Conservation (phyloP, 2,113 vertebrate genomes). For the Pleuronectes platessa region DNA sequence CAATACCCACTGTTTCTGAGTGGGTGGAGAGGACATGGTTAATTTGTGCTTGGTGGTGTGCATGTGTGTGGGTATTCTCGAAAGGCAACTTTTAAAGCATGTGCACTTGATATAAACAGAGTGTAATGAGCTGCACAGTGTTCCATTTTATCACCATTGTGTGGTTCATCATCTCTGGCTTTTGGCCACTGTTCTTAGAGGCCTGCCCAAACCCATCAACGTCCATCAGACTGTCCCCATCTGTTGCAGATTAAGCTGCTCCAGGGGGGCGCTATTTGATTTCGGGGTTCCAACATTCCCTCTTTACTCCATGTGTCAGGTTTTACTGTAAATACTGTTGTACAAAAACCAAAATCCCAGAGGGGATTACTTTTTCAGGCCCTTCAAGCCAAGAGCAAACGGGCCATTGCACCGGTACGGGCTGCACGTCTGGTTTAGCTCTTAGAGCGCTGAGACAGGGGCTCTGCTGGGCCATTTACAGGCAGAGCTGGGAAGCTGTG, state of each 20-base stretch:
- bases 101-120: slow-evolving; percentile 72
- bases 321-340: slow-evolving; percentile 81
- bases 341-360: slow-evolving; percentile 77
- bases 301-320: slow-evolving; percentile 75
- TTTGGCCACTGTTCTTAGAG: slow-evolving; percentile 61
- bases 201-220: slow-evolving; percentile 72
- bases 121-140: slow-evolving; percentile 72
- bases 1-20: background rate
- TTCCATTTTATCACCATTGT: slow-evolving; percentile 72
- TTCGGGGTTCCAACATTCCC: slow-evolving; percentile 66
- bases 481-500: slow-evolving; percentile 61
- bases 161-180: slow-evolving; percentile 63
- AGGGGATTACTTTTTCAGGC: slow-evolving; percentile 54
- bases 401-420: slow-evolving; percentile 41
- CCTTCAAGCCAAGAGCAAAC: slow-evolving; percentile 69
- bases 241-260: slow-evolving; percentile 79
- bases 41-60: slow-evolving; percentile 35
- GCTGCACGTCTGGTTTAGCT: slow-evolving; percentile 67
- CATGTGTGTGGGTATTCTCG: slow-evolving; percentile 14
- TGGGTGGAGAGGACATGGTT: slow-evolving; percentile 31
- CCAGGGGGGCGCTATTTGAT: slow-evolving; percentile 74
- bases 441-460: slow-evolving; percentile 49
- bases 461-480: slow-evolving; percentile 68
- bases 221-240: slow-evolving; percentile 73
- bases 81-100: slow-evolving; percentile 57